These are phyloP conservation scores for Oithona nana DNA, from an alignment of 2,888 invertebrate genomes.

Conservation along the genomic window DNA sequence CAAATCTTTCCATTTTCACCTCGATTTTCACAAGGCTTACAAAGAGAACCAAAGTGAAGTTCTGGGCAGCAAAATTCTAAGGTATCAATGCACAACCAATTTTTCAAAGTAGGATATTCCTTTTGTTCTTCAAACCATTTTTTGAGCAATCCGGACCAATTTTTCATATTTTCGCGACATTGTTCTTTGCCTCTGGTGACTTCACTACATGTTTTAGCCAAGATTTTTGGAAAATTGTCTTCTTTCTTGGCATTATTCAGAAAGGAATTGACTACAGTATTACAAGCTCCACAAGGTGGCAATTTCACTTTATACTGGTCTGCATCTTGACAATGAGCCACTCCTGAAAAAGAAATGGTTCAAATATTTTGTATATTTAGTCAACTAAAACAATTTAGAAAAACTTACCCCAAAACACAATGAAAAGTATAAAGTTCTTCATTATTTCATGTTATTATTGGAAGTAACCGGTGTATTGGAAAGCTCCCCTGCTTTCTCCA, in stretches of 20 bases:
- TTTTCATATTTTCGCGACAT: slow-evolving; percentile 12
- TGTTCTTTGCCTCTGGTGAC: slow-evolving; percentile 43
- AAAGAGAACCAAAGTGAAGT: slow-evolving; percentile 60
- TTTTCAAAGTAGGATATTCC: slow-evolving; percentile 36
- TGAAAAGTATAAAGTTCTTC: too few species aligned
- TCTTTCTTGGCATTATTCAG: slow-evolving; percentile 78
- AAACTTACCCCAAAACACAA: too few species aligned
- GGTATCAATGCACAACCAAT: slow-evolving; percentile 58
- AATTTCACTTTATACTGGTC: too few species aligned
- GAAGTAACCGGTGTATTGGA: too few species aligned
- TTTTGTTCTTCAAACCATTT: neutral
- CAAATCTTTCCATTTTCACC: slow-evolving; percentile 56
- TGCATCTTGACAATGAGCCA: too few species aligned
- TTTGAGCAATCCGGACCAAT: neutral
- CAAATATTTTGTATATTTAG: too few species aligned
- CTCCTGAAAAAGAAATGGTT: too few species aligned
- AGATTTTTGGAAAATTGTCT: slow-evolving; percentile 70
- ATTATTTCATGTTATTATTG: too few species aligned
- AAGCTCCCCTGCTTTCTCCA: too few species aligned
- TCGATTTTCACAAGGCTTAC: slow-evolving; percentile 44
- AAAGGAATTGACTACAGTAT: slow-evolving; percentile 50
- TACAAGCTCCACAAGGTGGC: slow-evolving; percentile 61
- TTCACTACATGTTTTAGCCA: slow-evolving; percentile 64
- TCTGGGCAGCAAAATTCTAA: slow-evolving; percentile 62
- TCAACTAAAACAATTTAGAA: too few species aligned